phyloP scores from a whole-genome alignment of 2,888 invertebrate genomes.

The Xylota sylvarum region DNA sequence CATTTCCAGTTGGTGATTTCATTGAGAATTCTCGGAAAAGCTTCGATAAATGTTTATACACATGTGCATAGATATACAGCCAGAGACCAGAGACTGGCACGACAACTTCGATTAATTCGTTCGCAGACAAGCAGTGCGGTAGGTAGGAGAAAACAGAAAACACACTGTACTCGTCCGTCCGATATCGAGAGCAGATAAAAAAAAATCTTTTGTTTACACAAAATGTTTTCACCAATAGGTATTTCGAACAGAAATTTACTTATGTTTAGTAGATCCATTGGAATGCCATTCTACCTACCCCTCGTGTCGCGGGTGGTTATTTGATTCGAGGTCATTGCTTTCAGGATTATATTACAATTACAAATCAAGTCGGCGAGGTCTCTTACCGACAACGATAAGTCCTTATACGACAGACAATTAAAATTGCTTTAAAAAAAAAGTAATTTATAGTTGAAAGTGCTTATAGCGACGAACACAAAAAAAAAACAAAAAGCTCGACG shows the following conservation, averaged over 20 bases:
- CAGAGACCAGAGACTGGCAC: conserved; percentile 59
- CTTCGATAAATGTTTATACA: conserved; percentile 54
- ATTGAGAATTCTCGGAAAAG: conserved; percentile 74
- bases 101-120: conserved; percentile 33
- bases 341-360: conserved; percentile 27
- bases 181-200: conserved; percentile 41
- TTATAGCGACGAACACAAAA: conserved; percentile 25
- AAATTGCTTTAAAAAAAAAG: conserved; percentile 49
- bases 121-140: conserved; percentile 6
- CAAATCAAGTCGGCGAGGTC: background rate
- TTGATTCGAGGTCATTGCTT: conserved; percentile 32
- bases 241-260: conserved; percentile 9
- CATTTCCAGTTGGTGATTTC: conserved; percentile 76
- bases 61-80: conserved; percentile 9
- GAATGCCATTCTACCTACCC: background rate
- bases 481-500: conserved; percentile 30
- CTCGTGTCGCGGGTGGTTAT: background rate
- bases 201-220: conserved; percentile 39
- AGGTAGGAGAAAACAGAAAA: conserved; percentile 9
- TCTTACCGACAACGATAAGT: conserved; percentile 32
- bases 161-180: background rate
- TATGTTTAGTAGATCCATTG: background rate
- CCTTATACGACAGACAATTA: conserved; percentile 59
- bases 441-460: conserved; percentile 64
- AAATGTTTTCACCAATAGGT: conserved; percentile 44